A percentile compares a stretch with the other conserved stretches of the same genome.
These are phyloP conservation scores for Salvelinus alpinus DNA, from an alignment of 2,113 vertebrate genomes.

Conservation along the genomic window DNA sequence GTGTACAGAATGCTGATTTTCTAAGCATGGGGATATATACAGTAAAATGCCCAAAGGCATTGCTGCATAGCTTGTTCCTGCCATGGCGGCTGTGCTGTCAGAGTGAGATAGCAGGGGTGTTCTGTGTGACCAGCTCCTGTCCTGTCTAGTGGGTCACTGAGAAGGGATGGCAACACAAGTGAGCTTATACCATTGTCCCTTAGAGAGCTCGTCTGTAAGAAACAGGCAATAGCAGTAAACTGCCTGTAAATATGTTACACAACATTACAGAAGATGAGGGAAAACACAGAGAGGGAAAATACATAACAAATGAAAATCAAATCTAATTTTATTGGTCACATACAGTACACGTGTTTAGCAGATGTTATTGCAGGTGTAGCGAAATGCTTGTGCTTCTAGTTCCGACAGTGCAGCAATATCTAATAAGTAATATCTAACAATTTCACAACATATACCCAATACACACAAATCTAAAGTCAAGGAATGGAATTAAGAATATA, in stretches of 20 bases:
- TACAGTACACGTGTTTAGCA: no score
- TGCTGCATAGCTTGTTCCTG: constrained; percentile 1
- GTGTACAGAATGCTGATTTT: background rate
- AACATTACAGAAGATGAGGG: constrained; percentile 8
- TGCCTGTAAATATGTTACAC: constrained; percentile 6
- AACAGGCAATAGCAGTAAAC: constrained; percentile 4
- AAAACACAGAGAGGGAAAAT: background rate
- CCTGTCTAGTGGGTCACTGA: constrained; percentile 20
- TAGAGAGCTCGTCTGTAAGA: background rate
- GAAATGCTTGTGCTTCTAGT: no score
- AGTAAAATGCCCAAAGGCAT: background rate
- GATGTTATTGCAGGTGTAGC: no score
- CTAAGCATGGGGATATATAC: background rate
- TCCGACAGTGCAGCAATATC: no score
- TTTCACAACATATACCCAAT: no score
- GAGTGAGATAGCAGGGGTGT: background rate
- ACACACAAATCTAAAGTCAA: no score
- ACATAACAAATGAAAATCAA: background rate
- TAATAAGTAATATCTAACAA: no score
- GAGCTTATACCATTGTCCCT: constrained; percentile 18
- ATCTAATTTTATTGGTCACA: no score
- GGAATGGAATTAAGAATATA: no score
- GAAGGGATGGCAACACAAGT: constrained; percentile 32
- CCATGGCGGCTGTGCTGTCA: constrained; percentile 22
- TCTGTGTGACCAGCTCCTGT: constrained; percentile 25